phyloP scores from a whole-genome alignment of 2,113 vertebrate species.

The Carettochelys insculpta region DNA sequence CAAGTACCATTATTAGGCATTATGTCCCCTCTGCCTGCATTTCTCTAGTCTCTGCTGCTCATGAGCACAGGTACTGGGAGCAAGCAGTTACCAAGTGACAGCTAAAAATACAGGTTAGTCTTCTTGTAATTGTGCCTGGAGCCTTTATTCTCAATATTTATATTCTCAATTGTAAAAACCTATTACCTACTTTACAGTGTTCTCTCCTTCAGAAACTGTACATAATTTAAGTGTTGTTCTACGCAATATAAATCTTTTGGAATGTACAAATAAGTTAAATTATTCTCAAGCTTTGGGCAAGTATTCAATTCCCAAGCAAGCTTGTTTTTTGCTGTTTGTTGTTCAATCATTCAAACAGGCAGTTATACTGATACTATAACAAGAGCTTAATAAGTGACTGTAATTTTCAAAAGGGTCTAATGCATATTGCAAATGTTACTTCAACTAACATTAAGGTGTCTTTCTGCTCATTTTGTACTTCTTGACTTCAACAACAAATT shows the following conservation, averaged over 20 bases:
- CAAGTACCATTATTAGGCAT: accelerated
- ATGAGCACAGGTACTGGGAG: neutral
- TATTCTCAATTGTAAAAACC: slow-evolving; percentile 66
- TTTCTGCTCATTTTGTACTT: neutral
- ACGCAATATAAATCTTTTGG: slow-evolving; percentile 71
- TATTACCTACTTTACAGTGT: slow-evolving; percentile 57
- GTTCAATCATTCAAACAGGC: slow-evolving; percentile 19
- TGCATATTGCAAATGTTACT: neutral
- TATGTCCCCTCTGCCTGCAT: neutral
- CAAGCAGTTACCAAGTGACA: slow-evolving; percentile 19
- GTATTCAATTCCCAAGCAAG: slow-evolving; percentile 40
- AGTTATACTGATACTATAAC: slow-evolving; percentile 32
- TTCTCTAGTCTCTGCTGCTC: neutral
- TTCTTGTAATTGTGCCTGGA: slow-evolving; percentile 66
- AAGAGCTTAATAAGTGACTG: slow-evolving; percentile 53
- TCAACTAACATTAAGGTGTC: accelerated
- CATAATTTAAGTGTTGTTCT: slow-evolving; percentile 58
- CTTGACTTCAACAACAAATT: neutral
- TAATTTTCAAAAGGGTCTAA: neutral
- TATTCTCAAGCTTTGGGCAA: slow-evolving; percentile 60
- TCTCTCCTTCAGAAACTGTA: slow-evolving; percentile 63
- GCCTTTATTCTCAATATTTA: slow-evolving; percentile 62
- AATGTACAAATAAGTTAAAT: slow-evolving; percentile 79
- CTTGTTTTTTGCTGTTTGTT: neutral
- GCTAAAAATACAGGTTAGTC: slow-evolving; percentile 40